Base-by-base conservation (phyloP, 2,888 invertebrate species). In the Arenicola marina region DNA sequence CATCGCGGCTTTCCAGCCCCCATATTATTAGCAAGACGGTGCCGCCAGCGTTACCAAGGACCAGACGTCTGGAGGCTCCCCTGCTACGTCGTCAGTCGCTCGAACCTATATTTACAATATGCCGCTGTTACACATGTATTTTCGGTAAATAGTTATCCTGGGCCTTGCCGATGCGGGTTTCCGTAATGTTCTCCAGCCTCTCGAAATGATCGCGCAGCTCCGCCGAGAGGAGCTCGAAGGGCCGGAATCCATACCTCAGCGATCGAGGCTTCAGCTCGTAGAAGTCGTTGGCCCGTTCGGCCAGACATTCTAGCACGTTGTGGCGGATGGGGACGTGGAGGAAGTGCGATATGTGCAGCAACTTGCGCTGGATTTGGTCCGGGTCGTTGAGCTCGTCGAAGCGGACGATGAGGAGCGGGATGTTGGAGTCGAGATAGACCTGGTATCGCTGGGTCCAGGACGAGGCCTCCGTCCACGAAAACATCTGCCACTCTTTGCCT, bases 401-500 rank as follows among this genome's bases (percentile, higher is more conserved):
- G 26, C 24, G 33, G 26, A 56, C 18, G 4, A 56, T 24, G 4
- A 56, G n/a, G 11, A 56, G 4, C 4, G 56, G 56, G 4, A 7
- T 7, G 21, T 24, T 38, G 24, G 15, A 15, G 4, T 18, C 26
- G 21, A 56, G 11, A 24, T 56, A 56, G 4, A 7, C 56, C 4
- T 38, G 56, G 43, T 56, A 56, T 7, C 56, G 11, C 7, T 38
- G 15, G 4, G 43, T 26, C 56, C 56, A 56, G 11, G 26, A 7
- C 15, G 7, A 11, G n/a, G 15, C 38, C 26, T 56, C 18, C 11
- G 18, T 11, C 38, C 4, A 11, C 11, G 56, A 33, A 56, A 38
- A 56, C 38, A 7, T 33, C 26, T 33, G 15, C 56, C 56, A 56
- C 4, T 33, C 56, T 24, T 56, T 56, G 38, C 56, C 56, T 56